A percentile compares a stretch with the other conserved stretches of the same genome.
phyloP scores from a whole-genome alignment of 2,113 vertebrate species.

The Haplotaxodon microlepis region DNA sequence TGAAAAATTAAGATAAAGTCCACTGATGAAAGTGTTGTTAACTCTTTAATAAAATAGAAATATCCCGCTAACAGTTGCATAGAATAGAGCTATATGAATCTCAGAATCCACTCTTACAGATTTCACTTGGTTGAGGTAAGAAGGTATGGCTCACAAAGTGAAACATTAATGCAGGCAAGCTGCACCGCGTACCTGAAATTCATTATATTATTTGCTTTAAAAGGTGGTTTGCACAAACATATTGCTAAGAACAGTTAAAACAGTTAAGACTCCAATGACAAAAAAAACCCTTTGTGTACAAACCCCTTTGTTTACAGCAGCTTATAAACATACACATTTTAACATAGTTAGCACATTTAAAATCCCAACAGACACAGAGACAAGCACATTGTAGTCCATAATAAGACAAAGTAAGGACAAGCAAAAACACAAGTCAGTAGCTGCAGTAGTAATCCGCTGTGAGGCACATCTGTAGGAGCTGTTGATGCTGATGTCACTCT shows the following conservation, averaged over 20 bases:
- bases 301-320: not conserved
- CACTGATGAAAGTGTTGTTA: not conserved
- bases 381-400: not conserved
- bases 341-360: not conserved
- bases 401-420: not conserved
- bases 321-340: not conserved
- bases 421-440: not conserved
- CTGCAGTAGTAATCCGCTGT: not conserved
- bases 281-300: not conserved
- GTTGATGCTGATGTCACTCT: not conserved
- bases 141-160: not conserved
- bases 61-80: constrained; percentile 26
- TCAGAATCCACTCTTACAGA: not conserved
- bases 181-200: not conserved
- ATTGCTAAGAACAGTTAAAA: not conserved
- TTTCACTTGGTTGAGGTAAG: not conserved
- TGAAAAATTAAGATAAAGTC: not conserved
- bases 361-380: not conserved
- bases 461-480: not conserved
- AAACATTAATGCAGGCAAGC: not conserved
- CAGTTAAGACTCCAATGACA: not conserved
- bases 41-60: constrained; percentile 46
- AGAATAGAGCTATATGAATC: constrained; percentile 2
- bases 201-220: not conserved
- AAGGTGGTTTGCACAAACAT: not conserved